phyloP scores from a whole-genome alignment of 2,888 invertebrate species.

The Eurytoma californica region DNA sequence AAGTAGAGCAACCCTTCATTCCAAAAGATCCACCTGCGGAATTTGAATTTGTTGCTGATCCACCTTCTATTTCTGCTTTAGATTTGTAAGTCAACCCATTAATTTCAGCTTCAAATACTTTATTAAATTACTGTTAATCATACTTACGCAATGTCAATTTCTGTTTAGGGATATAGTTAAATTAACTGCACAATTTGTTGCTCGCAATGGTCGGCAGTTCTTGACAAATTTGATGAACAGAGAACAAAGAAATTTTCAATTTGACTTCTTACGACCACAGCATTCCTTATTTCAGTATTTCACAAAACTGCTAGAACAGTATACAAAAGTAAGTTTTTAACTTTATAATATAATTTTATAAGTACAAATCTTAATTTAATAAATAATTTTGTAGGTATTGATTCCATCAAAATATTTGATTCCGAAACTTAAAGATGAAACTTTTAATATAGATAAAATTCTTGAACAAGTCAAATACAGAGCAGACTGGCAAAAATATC shows the following conservation, averaged over 20 bases:
- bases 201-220: slow-evolving; percentile 98
- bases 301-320: slow-evolving; percentile 97
- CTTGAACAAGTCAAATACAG: slow-evolving; percentile 95
- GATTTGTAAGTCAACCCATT: slow-evolving; percentile 84
- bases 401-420: slow-evolving; percentile 96
- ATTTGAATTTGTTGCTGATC: slow-evolving; percentile 97
- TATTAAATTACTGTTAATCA: neutral
- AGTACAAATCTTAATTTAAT: neutral
- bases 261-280: slow-evolving; percentile 98
- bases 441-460: slow-evolving; percentile 80
- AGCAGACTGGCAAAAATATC: slow-evolving; percentile 97
- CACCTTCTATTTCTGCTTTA: slow-evolving; percentile 97
- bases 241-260: slow-evolving; percentile 98
- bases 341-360: neutral
- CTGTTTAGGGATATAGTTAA: slow-evolving; percentile 92
- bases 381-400: slow-evolving; percentile 78
- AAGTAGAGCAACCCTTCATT: slow-evolving; percentile 89
- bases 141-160: neutral
- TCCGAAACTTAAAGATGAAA: slow-evolving; percentile 86
- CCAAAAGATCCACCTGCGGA: slow-evolving; percentile 94
- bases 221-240: slow-evolving; percentile 98
- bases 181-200: slow-evolving; percentile 98
- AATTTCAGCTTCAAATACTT: slow-evolving; percentile 19
- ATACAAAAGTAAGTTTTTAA: slow-evolving; percentile 86
- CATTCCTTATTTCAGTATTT: slow-evolving; percentile 99